These are phyloP conservation scores for Alloscopus bannaensis DNA, from an alignment of 2,888 invertebrate species.

Conservation along the genomic window DNA sequence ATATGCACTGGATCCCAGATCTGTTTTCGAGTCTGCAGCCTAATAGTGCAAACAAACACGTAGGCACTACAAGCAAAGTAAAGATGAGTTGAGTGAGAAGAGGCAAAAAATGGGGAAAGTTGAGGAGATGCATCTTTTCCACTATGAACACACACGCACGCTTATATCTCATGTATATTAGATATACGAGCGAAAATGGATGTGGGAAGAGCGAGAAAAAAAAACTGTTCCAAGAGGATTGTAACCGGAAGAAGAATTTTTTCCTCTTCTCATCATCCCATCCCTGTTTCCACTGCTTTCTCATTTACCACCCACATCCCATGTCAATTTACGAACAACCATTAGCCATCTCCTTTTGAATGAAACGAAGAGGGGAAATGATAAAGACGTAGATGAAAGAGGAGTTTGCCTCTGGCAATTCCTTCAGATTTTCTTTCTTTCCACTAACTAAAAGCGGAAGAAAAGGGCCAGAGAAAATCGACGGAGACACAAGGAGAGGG, in stretches of 20 bases:
- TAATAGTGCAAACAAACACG: no score
- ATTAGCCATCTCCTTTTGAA: constrained; percentile 18
- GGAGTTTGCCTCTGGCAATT: constrained; percentile 6
- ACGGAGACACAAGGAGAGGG: background rate
- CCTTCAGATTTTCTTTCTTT: constrained; percentile 15
- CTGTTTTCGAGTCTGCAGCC: no score
- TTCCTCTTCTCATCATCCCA: constrained; percentile 25
- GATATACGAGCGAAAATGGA: background rate
- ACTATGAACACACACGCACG: no score
- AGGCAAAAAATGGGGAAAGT: no score
- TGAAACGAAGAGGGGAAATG: constrained; percentile 13
- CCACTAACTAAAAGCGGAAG: background rate
- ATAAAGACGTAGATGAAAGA: constrained; percentile 19
- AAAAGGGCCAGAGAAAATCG: background rate
- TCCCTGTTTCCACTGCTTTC: constrained; percentile 2
- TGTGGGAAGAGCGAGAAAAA: background rate
- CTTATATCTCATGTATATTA: no score
- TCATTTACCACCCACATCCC: constrained; percentile 39
- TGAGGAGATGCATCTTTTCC: no score
- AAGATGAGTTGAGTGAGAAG: no score
- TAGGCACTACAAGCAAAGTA: no score
- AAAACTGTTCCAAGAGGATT: background rate
- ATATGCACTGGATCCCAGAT: no score
- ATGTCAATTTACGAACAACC: constrained; percentile 33
- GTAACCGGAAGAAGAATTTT: constrained; percentile 25